Conservation (phyloP, 2,888 invertebrate genomes). For the Digitonthophagus gazella region DNA sequence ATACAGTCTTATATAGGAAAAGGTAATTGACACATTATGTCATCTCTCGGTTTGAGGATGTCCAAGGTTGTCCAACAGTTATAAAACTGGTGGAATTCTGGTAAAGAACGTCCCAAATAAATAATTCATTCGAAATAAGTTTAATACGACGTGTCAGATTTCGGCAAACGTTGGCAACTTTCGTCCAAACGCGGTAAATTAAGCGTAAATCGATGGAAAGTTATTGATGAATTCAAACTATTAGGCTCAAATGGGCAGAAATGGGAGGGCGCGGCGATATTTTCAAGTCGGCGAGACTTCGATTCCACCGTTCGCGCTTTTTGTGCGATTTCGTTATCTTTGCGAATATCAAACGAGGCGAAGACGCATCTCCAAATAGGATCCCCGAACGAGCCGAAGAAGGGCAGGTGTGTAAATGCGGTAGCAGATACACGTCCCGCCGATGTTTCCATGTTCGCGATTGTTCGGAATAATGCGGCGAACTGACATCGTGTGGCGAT, state of each 20-base stretch:
- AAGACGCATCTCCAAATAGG: conserved; percentile 27
- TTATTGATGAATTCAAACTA: conserved; percentile 28
- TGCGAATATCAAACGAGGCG: conserved; percentile 31
- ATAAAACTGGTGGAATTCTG: background rate
- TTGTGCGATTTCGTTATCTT: conserved; percentile 28
- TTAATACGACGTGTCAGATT: conserved; percentile 1
- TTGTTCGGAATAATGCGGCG: conserved; percentile 37
- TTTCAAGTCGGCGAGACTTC: conserved; percentile 15
- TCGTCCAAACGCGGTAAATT: conserved; percentile 1
- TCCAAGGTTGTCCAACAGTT: background rate
- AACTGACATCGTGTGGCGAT: conserved; percentile 30
- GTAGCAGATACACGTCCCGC: conserved; percentile 17
- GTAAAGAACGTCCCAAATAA: background rate
- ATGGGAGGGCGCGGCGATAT: conserved; percentile 20
- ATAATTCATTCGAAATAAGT: background rate
- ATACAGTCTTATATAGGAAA: background rate
- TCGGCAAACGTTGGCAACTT: conserved; percentile 1
- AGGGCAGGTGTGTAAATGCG: conserved; percentile 33
- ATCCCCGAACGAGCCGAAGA: conserved; percentile 23
- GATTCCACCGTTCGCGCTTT: conserved; percentile 6
- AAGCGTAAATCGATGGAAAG: conserved; percentile 24
- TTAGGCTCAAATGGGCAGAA: conserved; percentile 28
- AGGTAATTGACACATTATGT: conserved; percentile 1
- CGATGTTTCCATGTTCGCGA: conserved; percentile 36
- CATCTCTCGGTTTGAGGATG: background rate